Base-by-base conservation (phyloP, 2,113 vertebrate genomes). In the Mugil cephalus region DNA sequence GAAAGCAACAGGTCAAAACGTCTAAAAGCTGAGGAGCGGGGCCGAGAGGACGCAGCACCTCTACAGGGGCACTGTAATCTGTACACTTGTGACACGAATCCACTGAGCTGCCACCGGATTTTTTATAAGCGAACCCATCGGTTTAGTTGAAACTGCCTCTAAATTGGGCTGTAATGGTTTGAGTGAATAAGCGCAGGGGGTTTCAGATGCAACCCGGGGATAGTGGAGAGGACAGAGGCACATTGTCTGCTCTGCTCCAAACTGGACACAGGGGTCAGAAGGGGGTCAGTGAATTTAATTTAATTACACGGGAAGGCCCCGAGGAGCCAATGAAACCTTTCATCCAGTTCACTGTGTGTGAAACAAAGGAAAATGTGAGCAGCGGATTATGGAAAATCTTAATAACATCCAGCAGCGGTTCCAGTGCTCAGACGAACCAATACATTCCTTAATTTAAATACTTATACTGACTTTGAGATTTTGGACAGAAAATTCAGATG, bases 211-310 rank as follows among this genome's bases (percentile, higher is more conserved):
- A 74, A 48, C 73, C 24, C 55, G 13, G 62, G 77, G 82, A 83
- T 75, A 70, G 69, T 38, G 7, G 40, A n/a, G 69, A 70, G 74
- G 72, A 91, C 91, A 92, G 89, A 89, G 76, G 79, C 67, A 77
- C 85, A 82, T 89, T 94, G 92, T 92, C 80, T 80, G 68, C 80
- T 68, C 39, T 43, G 24, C 59, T 42, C 51, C 66, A 79, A 87
- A 83, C 77, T 77, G 77, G 86, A 88, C 75, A 52, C 79, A 74
- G 60, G 82, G 92, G 89, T 89, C 90, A 90, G 40, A 45, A 58
- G 10, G 55, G 87, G 87, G 90, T 90, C 87, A 91, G 15, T 38
- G 79, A 78, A 76, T 89, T 88, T 87, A 88, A 91, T 87, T 88
- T 64, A 90, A 88, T 91, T 89, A 90, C 70, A 87, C 35, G 80